A percentile compares a stretch with the other conserved stretches of the same genome.
Evolutionary conservation across 1,140 invertebrate species (phyloP).

Genomic region (Hestina assimilis): DNA sequence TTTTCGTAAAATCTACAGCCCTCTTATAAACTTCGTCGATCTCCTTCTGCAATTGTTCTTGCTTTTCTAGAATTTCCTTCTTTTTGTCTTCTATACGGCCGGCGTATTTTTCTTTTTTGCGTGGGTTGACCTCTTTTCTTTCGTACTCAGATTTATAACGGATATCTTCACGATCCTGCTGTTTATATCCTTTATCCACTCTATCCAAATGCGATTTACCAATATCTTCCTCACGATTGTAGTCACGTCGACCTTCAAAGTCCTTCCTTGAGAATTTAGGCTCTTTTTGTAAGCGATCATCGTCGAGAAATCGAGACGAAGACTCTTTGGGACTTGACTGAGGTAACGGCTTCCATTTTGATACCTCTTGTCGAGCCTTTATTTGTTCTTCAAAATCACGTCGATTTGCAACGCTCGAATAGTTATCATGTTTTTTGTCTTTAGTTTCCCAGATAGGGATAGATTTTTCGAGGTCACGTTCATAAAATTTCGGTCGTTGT

Average conservation of each 20-base stretch:
- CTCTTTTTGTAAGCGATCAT: conserved; percentile 9
- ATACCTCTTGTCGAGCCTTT: background rate
- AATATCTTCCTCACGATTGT: conserved; percentile 20
- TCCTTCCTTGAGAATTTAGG: conserved; percentile 24
- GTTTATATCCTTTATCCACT: conserved; percentile 19
- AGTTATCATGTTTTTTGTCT: conserved; percentile 24
- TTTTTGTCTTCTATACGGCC: conserved; percentile 31
- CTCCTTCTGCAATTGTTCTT: conserved; percentile 49
- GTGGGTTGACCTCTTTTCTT: conserved; percentile 8
- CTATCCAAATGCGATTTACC: conserved; percentile 29
- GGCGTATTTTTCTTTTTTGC: conserved; percentile 33
- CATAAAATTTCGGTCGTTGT: conserved; percentile 21
- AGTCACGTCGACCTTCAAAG: conserved; percentile 24
- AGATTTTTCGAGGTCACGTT: conserved; percentile 24
- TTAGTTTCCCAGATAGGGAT: conserved; percentile 24
- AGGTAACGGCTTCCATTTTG: conserved; percentile 25
- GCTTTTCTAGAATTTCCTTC: conserved; percentile 37
- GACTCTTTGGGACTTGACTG: conserved; percentile 12
- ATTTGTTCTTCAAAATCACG: conserved; percentile 23
- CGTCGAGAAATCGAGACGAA: conserved; percentile 3
- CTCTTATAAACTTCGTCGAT: conserved; percentile 63
- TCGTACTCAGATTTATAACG: conserved; percentile 22
- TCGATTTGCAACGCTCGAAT: conserved; percentile 2
- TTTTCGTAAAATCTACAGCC: conserved; percentile 53
- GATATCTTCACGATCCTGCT: conserved; percentile 22